A percentile compares a stretch with the other conserved stretches of the same genome.
Conservation (phyloP, 2,797 vertebrate species). For the Emydoidea blandingii region DNA sequence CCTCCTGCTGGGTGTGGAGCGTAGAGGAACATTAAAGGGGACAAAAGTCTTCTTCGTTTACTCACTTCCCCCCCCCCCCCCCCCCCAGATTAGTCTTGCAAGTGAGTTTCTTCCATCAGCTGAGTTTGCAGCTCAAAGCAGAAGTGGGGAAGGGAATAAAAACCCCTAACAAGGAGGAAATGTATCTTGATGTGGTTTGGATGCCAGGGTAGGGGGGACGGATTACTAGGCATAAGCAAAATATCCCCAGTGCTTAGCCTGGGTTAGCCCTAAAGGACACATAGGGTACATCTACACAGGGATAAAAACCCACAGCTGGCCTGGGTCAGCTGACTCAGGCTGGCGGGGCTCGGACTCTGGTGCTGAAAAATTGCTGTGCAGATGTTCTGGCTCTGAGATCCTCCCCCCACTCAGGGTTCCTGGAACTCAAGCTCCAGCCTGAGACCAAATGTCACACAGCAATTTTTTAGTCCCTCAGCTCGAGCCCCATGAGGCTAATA, state of each 20-base stretch:
- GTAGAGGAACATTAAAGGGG: not conserved
- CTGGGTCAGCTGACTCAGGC: no score
- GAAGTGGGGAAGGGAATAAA: not conserved
- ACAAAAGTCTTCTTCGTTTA: not conserved
- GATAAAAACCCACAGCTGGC: no score
- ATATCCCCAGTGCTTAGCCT: not conserved
- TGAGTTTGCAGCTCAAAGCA: not conserved
- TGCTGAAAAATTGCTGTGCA: not conserved
- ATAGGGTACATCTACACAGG: no score
- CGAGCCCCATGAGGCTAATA: not conserved
- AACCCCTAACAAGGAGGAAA: not conserved
- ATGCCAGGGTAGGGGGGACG: not conserved
- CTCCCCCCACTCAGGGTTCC: not conserved
- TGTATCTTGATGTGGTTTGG: not conserved
- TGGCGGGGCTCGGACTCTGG: not conserved
- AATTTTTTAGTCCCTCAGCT: not conserved
- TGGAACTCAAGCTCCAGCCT: no score
- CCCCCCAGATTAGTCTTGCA: not conserved
- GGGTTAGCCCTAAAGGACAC: not conserved
- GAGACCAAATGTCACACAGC: not conserved
- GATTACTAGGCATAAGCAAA: not conserved
- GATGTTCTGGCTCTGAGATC: not conserved
- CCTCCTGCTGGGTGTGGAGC: not conserved
- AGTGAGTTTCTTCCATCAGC: no score
- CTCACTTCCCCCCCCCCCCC: rapidly evolving